Conservation (phyloP, 2,797 vertebrate species). For the Mormyrus hasselquistii region DNA sequence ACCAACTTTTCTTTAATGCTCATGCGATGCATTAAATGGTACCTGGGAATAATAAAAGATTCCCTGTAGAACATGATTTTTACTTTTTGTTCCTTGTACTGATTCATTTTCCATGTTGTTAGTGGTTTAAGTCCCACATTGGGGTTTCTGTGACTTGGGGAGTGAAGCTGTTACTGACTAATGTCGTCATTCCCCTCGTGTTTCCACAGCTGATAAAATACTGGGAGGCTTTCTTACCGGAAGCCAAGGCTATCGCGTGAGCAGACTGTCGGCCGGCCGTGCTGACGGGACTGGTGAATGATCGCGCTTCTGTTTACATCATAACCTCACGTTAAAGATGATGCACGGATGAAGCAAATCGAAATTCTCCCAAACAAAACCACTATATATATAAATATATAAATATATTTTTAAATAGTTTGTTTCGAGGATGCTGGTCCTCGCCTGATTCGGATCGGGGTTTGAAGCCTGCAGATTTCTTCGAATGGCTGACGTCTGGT, state of each 20-base stretch:
- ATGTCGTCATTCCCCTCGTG: neutral
- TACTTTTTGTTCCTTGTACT: neutral
- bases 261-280: conserved; percentile 41
- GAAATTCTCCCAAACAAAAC: conserved; percentile 63
- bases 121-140: neutral
- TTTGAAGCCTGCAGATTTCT: conserved; percentile 60
- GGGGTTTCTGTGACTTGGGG: neutral
- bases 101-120: neutral
- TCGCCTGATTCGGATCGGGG: conserved; percentile 22
- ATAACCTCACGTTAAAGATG: conserved; percentile 59
- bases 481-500: conserved; percentile 67
- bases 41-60: neutral
- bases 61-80: neutral
- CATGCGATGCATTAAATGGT: neutral
- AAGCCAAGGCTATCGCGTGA: conserved; percentile 96
- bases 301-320: conserved; percentile 43
- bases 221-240: conserved; percentile 95
- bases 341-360: conserved; percentile 55
- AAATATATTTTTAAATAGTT: conserved; percentile 44
- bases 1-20: neutral
- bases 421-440: conserved; percentile 32
- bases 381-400: conserved; percentile 74
- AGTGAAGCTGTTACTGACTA: neutral
- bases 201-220: conserved; percentile 86
- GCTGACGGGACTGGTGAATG: conserved; percentile 8